Evolutionary conservation across 2,113 vertebrate genomes (phyloP).

Genomic region (Corythornis madagascariensis): DNA sequence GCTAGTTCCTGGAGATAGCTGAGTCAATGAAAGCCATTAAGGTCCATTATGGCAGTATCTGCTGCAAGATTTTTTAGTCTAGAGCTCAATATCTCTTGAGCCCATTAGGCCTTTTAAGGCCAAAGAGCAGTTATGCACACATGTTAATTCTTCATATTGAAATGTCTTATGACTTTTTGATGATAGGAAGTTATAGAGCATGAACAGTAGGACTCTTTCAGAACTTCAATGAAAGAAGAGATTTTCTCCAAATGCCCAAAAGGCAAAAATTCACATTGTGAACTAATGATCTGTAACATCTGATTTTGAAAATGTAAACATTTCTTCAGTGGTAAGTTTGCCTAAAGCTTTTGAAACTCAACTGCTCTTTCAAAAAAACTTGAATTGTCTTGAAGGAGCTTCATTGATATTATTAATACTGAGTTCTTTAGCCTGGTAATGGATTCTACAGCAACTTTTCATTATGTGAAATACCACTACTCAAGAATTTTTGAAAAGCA

Average conservation of each 20-base stretch:
- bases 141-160: background rate
- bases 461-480: background rate
- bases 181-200: background rate
- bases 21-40: background rate
- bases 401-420: background rate
- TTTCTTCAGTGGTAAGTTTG: background rate
- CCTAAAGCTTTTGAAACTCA: background rate
- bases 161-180: background rate
- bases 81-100: background rate
- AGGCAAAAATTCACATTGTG: background rate
- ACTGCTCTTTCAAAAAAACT: background rate
- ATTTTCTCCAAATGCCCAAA: background rate
- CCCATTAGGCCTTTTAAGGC: background rate
- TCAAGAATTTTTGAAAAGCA: background rate
- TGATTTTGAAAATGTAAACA: background rate
- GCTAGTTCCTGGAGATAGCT: background rate
- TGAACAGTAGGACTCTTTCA: background rate
- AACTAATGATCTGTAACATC: background rate
- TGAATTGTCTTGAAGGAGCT: background rate
- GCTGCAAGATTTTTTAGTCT: background rate
- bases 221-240: background rate
- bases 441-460: background rate
- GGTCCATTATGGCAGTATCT: background rate
- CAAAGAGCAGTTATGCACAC: background rate
- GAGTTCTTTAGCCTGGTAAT: background rate